phyloP scores from a whole-genome alignment of 2,797 vertebrate genomes.

The Poeciliopsis presidionis region DNA sequence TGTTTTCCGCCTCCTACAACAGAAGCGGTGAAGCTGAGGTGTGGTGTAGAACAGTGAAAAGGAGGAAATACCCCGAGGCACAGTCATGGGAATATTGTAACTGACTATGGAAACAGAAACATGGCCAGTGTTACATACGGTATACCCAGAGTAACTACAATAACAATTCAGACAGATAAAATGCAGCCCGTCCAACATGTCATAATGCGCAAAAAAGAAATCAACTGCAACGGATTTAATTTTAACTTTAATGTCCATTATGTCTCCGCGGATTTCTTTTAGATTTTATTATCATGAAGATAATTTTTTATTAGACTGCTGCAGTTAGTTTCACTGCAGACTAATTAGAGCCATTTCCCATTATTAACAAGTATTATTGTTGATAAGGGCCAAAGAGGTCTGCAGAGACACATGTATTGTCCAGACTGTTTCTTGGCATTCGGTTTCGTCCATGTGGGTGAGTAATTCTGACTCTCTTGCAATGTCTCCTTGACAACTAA shows the following conservation, averaged over 20 bases:
- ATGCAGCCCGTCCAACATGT: constrained; percentile 55
- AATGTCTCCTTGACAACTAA: constrained; percentile 79
- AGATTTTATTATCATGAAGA: constrained; percentile 61
- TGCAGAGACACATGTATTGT: constrained; percentile 73
- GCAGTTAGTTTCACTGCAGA: constrained; percentile 75
- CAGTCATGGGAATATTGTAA: constrained; percentile 76
- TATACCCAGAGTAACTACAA: constrained; percentile 71
- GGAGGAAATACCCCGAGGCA: constrained; percentile 75
- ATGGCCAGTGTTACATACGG: constrained; percentile 66
- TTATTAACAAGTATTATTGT: constrained; percentile 78
- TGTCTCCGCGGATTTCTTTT: constrained; percentile 51
- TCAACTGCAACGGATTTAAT: constrained; percentile 35
- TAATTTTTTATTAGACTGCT: constrained; percentile 64
- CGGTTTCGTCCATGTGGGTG: constrained; percentile 72
- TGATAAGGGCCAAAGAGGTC: constrained; percentile 75
- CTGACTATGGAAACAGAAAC: constrained; percentile 76
- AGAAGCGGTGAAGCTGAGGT: constrained; percentile 69
- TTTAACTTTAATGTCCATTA: constrained; percentile 52
- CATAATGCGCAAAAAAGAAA: constrained; percentile 42
- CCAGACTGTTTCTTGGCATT: constrained; percentile 77
- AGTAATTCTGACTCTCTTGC: constrained; percentile 71
- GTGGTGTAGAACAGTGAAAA: constrained; percentile 73
- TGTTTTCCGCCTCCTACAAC: constrained; percentile 72
- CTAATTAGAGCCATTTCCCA: constrained; percentile 77
- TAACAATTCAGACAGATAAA: constrained; percentile 69